phyloP scores from a whole-genome alignment of 1,140 invertebrate species.

The Theocolax elegans region DNA sequence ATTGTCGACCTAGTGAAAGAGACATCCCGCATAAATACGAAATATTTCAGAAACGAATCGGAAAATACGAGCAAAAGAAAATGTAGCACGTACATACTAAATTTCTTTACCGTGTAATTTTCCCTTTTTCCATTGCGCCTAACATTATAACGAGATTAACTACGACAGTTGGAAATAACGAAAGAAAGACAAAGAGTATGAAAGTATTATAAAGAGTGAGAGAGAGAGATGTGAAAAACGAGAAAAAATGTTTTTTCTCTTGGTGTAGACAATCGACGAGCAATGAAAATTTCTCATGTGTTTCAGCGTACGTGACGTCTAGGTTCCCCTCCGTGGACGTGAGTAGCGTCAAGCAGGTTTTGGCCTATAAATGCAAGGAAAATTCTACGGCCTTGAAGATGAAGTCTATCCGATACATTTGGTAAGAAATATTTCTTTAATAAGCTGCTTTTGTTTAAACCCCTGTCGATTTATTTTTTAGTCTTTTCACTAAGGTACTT shows the following conservation, averaged over 20 bases:
- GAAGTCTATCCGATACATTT: constrained; percentile 76
- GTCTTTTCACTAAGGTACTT: too few species aligned
- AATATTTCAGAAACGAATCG: too few species aligned
- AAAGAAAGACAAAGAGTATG: not conserved
- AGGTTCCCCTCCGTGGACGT: constrained; percentile 79
- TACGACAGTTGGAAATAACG: not conserved
- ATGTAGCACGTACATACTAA: too few species aligned
- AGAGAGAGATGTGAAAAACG: not conserved
- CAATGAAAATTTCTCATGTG: constrained; percentile 25
- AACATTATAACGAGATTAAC: constrained; percentile 15
- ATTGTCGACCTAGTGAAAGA: too few species aligned
- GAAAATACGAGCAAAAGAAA: too few species aligned
- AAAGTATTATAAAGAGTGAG: not conserved
- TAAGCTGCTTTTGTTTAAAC: not conserved
- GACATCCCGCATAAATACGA: too few species aligned
- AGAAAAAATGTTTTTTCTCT: not conserved
- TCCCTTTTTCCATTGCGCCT: not conserved
- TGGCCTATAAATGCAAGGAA: constrained; percentile 82
- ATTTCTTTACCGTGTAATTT: too few species aligned
- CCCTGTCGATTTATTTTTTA: too few species aligned
- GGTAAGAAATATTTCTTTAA: constrained; percentile 58
- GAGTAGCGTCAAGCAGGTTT: constrained; percentile 78
- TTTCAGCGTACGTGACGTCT: constrained; percentile 76
- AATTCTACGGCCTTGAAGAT: constrained; percentile 79
- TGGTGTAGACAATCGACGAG: not conserved